Evolutionary conservation across 2,113 vertebrate species (phyloP), one percentile per base, ranked within the genome.

Genomic region (Corvus hawaiiensis): DNA sequence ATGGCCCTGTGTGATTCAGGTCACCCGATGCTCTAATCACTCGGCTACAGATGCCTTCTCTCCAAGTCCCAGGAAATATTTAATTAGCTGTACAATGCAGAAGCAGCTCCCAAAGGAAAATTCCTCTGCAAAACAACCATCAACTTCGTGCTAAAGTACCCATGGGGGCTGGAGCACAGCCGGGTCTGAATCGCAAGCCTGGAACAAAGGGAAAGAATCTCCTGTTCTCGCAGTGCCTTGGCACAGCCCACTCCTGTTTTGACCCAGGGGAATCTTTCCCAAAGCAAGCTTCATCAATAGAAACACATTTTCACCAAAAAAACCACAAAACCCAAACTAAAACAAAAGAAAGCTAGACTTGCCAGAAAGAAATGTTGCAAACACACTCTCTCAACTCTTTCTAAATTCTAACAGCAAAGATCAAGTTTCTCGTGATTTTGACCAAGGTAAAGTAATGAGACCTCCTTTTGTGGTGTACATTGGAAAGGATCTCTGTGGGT

Each of bases 1-100:
- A 97, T 94, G 94, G 94, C 96, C 96, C 96, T 95, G 93, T 97
- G 93, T 94, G 96, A 95, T 96, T 93, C 95, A 93, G 95, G 95
- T 97, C 95, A 97, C 80, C 73, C 91, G 7, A 90, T 95, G 91
- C 95, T 94, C 96, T 95, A 97, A 97, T 97, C 95, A 96, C 86
- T 55, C 44, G 1, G 84, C 86, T 94, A 92, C 93, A 96, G 95
- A 97, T 97, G 95, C 96, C 8, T 16, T 95, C 89, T 90, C 95
- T 94, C 76, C 69, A 43, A 94, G 93, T 95, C 94, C 80, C 80
- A 96, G 96, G 96, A 97, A 96, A 96, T 97, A 94, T 96, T 97
- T 97, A 97, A 97, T 97, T 96, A 97, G 96, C 77, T 93, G 80
- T 94, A 96, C 95, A 97, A 97, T 94, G 91, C 94, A 96, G 68